Conservation (phyloP, 2,888 invertebrate genomes). For the Chymomyza caudatula region DNA sequence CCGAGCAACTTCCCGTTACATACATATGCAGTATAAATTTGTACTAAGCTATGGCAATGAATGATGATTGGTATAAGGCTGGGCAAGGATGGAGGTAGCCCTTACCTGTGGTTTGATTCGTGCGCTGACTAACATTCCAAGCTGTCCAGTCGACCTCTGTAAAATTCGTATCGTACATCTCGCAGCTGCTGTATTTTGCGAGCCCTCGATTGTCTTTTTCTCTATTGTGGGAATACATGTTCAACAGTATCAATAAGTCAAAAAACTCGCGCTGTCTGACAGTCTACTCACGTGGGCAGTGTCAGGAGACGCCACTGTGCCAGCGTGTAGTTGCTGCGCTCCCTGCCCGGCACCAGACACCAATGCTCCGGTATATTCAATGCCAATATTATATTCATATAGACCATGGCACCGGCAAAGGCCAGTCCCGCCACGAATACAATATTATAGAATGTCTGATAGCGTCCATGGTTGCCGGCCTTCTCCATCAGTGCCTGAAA, state of each 20-base stretch:
- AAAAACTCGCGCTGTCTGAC: neutral
- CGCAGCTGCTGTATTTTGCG: constrained; percentile 77
- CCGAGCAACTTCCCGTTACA: neutral
- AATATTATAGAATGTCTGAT: constrained; percentile 79
- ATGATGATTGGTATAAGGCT: neutral
- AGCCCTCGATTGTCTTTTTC: constrained; percentile 75
- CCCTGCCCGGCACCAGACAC: constrained; percentile 80
- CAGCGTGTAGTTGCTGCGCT: constrained; percentile 78
- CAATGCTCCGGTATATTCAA: constrained; percentile 81
- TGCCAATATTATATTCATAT: constrained; percentile 80
- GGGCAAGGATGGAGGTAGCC: neutral
- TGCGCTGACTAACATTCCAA: constrained; percentile 56
- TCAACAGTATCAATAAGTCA: neutral
- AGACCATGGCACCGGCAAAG: constrained; percentile 79
- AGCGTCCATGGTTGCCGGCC: constrained; percentile 80
- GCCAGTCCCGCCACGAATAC: constrained; percentile 79
- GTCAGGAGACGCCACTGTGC: constrained; percentile 80
- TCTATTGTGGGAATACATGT: constrained; percentile 44
- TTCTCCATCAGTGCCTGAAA: constrained; percentile 80
- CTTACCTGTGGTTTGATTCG: constrained; percentile 66
- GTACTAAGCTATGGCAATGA: constrained; percentile 15
- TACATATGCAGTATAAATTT: constrained; percentile 39
- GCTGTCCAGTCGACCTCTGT: constrained; percentile 65
- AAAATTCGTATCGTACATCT: constrained; percentile 78
- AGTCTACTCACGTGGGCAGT: constrained; percentile 79